Conservation (phyloP, 2,113 vertebrate genomes). For the Erinaceus europaeus region DNA sequence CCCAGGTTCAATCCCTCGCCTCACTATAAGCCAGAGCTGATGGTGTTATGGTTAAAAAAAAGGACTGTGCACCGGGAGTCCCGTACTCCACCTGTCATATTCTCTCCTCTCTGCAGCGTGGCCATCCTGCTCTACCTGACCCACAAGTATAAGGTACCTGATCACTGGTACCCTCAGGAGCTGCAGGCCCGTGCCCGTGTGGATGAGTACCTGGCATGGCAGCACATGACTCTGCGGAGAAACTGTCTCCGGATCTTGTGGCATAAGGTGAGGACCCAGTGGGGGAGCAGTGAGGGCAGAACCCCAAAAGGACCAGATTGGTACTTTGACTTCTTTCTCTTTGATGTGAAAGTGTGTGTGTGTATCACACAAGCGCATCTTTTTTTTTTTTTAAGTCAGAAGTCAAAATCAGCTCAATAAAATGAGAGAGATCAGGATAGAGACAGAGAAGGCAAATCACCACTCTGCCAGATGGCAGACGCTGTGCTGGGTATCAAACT, state of each 20-base stretch:
- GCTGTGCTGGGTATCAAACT: too few relatives aligned
- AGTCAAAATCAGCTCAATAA: too few relatives aligned
- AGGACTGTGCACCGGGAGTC: not conserved
- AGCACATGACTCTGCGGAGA: constrained; percentile 79
- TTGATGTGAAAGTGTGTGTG: too few relatives aligned
- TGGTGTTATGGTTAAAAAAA: too few relatives aligned
- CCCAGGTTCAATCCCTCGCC: too few relatives aligned
- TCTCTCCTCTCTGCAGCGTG: constrained; percentile 60
- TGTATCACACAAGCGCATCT: too few relatives aligned
- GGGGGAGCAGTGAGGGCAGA: rapidly evolving
- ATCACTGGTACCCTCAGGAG: constrained; percentile 87
- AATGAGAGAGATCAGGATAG: too few relatives aligned
- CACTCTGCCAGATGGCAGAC: too few relatives aligned
- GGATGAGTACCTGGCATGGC: constrained; percentile 89
- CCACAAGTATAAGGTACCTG: constrained; percentile 73
- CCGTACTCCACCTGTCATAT: not conserved
- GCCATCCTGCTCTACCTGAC: constrained; percentile 82
- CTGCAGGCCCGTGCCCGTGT: constrained; percentile 80
- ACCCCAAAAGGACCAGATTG: not conserved
- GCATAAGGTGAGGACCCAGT: constrained; percentile 74
- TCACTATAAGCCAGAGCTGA: too few relatives aligned
- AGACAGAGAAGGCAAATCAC: too few relatives aligned
- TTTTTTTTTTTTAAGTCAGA: too few relatives aligned
- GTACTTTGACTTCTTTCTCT: not conserved
- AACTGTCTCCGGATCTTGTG: constrained; percentile 82